Base-by-base conservation (phyloP, 2,888 invertebrate genomes). In the Apamea anceps region DNA sequence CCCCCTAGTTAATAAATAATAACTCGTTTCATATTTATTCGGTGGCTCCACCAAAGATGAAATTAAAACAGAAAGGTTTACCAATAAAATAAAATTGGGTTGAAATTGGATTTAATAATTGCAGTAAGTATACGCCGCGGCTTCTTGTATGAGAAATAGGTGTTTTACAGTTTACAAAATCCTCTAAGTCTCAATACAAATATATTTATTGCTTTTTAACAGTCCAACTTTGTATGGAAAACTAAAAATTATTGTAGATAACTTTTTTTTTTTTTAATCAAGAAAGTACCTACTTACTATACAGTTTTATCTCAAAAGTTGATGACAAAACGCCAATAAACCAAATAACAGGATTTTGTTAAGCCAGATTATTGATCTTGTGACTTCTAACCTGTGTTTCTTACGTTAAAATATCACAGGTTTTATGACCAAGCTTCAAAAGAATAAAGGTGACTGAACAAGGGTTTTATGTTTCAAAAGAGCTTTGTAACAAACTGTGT, bases 391-490 rank as follows among this genome's bases (percentile, higher is more conserved):
- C 66, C 48, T 77, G 72, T 75, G 57, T 79, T 84, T 82, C 72
- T 79, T 79, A 54, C 48, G 63, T 60, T 70, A 77, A 60, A 76
- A 85, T 87, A 85, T 86, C 80, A 80, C 79, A 76, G 54, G 48
- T 85, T 84, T 85, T 84, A 86, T 81, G 72, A 80, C 72, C 72
- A 77, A 80, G 70, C 75, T 81, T 82, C 85, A 87, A 88, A 87
- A 88, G 86, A 87, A 89, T 89, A 90, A 91, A 89, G 88, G 89
- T 87, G 80, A 86, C 81, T 86, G 88, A 89, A 92, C 91, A 90
- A 91, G 87, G 90, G 91, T 91, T 90, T 93, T 90, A 90, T 91
- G 88, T 93, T 92, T 90, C 91, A 92, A 93, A 90, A 91, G 90
- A 91, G 88, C 91, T 90, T 89, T 90, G 90, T 91, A 91, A 87